These are phyloP conservation scores for Isurus oxyrinchus DNA, from an alignment of 2,113 vertebrate genomes.

Conservation along the genomic window DNA sequence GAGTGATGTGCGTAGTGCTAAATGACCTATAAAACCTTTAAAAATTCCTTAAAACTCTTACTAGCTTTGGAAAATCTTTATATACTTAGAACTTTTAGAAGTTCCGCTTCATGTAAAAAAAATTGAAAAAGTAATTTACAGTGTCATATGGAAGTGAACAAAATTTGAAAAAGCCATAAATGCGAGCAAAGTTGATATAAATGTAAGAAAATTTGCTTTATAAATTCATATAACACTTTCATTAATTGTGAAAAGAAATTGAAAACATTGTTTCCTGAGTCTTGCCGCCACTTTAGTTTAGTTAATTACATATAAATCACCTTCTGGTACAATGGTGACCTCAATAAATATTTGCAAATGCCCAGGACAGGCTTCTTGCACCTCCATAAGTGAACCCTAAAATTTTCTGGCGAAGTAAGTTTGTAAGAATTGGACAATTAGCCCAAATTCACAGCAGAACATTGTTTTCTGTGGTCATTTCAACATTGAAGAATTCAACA, in stretches of 20 bases:
- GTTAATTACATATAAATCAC: background rate
- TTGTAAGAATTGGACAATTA: background rate
- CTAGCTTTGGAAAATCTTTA: background rate
- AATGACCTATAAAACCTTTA: background rate
- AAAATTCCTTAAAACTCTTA: background rate
- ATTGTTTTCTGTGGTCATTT: background rate
- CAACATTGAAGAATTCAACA: background rate
- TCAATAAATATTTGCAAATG: background rate
- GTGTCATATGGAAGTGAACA: background rate
- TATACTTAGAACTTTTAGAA: background rate
- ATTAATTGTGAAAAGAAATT: background rate
- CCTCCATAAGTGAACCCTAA: background rate
- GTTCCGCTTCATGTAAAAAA: background rate
- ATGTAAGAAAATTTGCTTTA: background rate
- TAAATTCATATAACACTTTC: background rate
- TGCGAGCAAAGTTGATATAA: background rate
- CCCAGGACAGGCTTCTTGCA: background rate
- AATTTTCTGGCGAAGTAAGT: background rate
- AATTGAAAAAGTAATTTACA: background rate
- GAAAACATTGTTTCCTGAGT: background rate
- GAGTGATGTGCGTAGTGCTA: background rate
- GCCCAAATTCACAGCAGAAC: background rate
- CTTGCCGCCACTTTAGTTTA: background rate
- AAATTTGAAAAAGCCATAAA: background rate
- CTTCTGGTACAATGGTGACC: background rate